phyloP scores from a whole-genome alignment of 2,797 vertebrate species.

The Chiloscyllium punctatum region DNA sequence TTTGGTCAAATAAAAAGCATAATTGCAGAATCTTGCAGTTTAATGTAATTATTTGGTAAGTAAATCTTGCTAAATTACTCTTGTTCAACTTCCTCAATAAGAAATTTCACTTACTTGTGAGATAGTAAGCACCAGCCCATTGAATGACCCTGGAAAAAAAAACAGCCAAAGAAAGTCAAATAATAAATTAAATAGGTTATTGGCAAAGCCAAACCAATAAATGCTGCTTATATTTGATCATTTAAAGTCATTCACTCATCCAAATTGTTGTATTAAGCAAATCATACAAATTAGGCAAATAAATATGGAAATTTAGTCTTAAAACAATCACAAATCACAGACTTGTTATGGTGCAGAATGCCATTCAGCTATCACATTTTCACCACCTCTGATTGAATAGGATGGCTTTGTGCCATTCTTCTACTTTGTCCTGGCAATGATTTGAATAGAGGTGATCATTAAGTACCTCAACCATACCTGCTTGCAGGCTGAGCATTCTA shows the following conservation, averaged over 20 bases:
- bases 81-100: not conserved
- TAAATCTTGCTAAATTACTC: not conserved
- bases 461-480: no score
- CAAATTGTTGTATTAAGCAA: not conserved
- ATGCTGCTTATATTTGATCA: not conserved
- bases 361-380: no score
- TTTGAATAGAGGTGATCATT: no score
- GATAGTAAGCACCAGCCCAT: conserved; percentile 30
- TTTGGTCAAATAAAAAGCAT: not conserved
- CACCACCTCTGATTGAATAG: no score
- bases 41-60: not conserved
- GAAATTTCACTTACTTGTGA: conserved; percentile 29
- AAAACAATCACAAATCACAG: not conserved
- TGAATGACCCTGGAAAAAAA: conserved; percentile 33
- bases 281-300: not conserved
- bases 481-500: no score
- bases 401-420: no score
- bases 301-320: not conserved
- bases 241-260: not conserved
- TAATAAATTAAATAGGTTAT: not conserved
- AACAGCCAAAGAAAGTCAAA: not conserved
- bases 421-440: no score
- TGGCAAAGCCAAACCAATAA: not conserved
- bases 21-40: not conserved
- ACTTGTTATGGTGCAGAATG: no score